Percentiles rank a stretch among this genome's conserved stretches.
These are phyloP conservation scores for Druon quercuslanigerum DNA, from an alignment of 1,140 invertebrate species.

Conservation along the genomic window DNA sequence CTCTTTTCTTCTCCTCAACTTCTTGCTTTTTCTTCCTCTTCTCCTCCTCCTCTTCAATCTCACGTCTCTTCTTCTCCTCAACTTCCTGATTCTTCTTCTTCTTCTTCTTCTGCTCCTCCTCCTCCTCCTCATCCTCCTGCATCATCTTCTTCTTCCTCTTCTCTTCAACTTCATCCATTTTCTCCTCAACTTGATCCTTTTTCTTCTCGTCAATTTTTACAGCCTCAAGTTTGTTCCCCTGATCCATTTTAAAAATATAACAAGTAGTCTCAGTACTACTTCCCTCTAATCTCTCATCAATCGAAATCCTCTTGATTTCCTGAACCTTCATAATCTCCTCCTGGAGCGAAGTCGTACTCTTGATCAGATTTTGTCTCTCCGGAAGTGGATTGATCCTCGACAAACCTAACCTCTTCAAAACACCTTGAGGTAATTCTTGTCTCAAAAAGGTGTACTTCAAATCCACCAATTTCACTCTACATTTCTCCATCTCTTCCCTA, in stretches of 20 bases:
- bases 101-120: not conserved
- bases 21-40: not conserved
- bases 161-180: constrained; percentile 1
- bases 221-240: not conserved
- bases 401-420: constrained; percentile 55
- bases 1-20: not conserved
- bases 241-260: constrained; percentile 4
- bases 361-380: not conserved
- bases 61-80: not conserved
- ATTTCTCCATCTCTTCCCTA: constrained; percentile 55
- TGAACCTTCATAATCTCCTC: not conserved
- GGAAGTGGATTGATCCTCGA: constrained; percentile 44
- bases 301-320: not conserved
- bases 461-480: constrained; percentile 62
- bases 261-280: not conserved
- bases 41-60: not conserved
- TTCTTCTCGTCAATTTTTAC: not conserved
- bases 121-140: not conserved
- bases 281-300: not conserved
- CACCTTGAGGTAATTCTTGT: constrained; percentile 42
- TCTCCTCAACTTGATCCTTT: not conserved
- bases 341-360: not conserved
- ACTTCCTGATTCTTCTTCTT: not conserved
- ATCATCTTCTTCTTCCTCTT: not conserved
- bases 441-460: constrained; percentile 60